Evolutionary conservation across 92 coral and sea anemone species (phyloP).

Genomic region (Umimayanthus kanabou): DNA sequence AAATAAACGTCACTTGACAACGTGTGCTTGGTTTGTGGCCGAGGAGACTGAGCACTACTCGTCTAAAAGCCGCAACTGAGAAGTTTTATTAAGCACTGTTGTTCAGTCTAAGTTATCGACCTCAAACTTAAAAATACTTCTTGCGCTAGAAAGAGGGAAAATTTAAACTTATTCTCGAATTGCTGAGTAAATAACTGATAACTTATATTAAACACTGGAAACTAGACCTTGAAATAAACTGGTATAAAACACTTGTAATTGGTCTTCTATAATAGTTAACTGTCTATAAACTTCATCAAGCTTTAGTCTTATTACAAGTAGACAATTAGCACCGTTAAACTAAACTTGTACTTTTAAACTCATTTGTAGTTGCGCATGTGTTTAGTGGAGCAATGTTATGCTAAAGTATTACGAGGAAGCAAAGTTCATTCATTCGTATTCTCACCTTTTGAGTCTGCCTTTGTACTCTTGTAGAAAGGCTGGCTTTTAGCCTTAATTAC

Average conservation of each 20-base stretch:
- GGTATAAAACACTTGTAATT: too few species aligned
- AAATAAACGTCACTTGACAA: too few species aligned
- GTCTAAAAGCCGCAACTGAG: too few species aligned
- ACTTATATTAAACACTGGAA: too few species aligned
- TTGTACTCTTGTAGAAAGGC: neutral
- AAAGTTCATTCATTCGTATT: too few species aligned
- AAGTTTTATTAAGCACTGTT: neutral
- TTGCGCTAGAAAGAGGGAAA: neutral
- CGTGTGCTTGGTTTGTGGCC: too few species aligned
- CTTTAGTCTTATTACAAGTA: neutral
- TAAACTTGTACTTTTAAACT: neutral
- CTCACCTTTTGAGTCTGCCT: neutral
- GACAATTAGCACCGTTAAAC: neutral
- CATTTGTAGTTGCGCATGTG: neutral
- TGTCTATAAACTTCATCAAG: neutral
- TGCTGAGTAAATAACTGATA: neutral
- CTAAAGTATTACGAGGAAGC: neutral
- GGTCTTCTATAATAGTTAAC: too few species aligned
- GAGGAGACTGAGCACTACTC: neutral
- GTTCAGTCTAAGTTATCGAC: neutral
- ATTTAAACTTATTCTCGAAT: neutral
- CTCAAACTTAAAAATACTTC: neutral
- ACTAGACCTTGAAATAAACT: too few species aligned
- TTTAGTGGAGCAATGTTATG: neutral
- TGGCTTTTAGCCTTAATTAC: neutral